These are phyloP conservation scores for Athene cunicularia DNA, from an alignment of 2,113 vertebrate species.

Conservation along the genomic window DNA sequence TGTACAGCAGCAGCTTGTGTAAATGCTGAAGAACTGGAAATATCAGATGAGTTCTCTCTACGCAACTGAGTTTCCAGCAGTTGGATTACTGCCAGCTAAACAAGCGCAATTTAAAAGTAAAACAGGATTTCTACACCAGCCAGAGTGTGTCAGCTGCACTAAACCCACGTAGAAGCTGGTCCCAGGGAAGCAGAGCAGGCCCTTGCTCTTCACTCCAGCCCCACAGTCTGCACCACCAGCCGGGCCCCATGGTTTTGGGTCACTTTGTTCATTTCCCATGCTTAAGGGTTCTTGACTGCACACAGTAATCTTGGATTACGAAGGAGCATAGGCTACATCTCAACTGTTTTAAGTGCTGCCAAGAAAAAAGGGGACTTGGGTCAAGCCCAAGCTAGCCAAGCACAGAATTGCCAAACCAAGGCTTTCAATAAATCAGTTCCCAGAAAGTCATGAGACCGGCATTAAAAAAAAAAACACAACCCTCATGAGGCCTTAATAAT, in stretches of 20 bases:
- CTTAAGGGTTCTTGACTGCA: not conserved
- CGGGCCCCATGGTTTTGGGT: not conserved
- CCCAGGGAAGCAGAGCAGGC: not conserved
- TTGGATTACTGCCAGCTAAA: not conserved
- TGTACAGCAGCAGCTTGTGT: not conserved
- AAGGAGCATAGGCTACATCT: not conserved
- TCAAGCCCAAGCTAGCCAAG: slow-evolving; percentile 39
- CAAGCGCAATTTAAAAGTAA: not conserved
- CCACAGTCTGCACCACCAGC: not conserved
- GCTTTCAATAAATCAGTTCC: slow-evolving; percentile 45
- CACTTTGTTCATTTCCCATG: not conserved
- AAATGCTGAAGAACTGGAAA: slow-evolving; percentile 23
- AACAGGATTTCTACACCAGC: not conserved
- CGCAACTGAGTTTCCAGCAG: not conserved
- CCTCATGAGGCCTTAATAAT: not conserved
- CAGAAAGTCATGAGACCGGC: slow-evolving; percentile 44
- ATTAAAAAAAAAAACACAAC: not conserved
- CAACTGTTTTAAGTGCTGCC: slow-evolving; percentile 46
- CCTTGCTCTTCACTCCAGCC: not conserved
- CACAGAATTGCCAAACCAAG: slow-evolving; percentile 22
- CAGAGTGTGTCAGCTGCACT: not conserved
- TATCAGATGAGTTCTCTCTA: not conserved
- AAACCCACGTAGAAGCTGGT: not conserved
- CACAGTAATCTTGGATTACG: slow-evolving; percentile 11
- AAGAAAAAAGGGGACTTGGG: slow-evolving; percentile 29